Percentiles rank a stretch among this genome's conserved stretches.
Conservation (phyloP, 2,113 vertebrate species). For the Python bivittatus region DNA sequence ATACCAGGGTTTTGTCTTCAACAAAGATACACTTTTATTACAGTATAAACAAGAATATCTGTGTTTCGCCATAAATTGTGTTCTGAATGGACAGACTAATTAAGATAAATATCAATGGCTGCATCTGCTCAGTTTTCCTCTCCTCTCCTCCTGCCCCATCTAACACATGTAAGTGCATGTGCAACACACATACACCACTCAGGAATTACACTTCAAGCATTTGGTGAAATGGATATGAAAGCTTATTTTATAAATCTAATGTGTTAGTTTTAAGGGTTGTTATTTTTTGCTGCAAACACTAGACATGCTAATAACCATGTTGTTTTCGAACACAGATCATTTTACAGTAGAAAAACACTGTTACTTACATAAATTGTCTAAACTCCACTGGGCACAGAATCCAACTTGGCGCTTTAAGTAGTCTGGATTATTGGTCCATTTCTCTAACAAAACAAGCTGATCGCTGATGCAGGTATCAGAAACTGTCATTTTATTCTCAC, state of each 20-base stretch:
- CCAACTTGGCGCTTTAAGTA: conserved; percentile 97
- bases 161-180: not conserved
- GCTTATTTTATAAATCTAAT: not conserved
- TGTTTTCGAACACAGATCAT: not conserved
- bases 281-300: not conserved
- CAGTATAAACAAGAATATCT: too few relatives aligned
- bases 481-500: conserved; percentile 98
- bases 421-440: conserved; percentile 90
- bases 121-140: not conserved
- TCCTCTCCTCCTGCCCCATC: not conserved
- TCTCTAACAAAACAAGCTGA: conserved; percentile 88
- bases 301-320: not conserved
- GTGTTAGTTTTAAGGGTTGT: not conserved
- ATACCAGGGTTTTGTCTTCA: too few relatives aligned
- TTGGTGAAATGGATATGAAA: not conserved
- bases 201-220: not conserved
- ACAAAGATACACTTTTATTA: too few relatives aligned
- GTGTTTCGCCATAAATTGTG: too few relatives aligned
- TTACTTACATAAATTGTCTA: conserved; percentile 97
- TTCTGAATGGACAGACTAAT: too few relatives aligned
- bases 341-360: not conserved
- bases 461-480: conserved; percentile 91
- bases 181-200: not conserved
- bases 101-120: too few relatives aligned
- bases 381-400: conserved; percentile 98